These are phyloP conservation scores for Aramus guarauna DNA, from an alignment of 2,113 vertebrate species.

Conservation along the genomic window DNA sequence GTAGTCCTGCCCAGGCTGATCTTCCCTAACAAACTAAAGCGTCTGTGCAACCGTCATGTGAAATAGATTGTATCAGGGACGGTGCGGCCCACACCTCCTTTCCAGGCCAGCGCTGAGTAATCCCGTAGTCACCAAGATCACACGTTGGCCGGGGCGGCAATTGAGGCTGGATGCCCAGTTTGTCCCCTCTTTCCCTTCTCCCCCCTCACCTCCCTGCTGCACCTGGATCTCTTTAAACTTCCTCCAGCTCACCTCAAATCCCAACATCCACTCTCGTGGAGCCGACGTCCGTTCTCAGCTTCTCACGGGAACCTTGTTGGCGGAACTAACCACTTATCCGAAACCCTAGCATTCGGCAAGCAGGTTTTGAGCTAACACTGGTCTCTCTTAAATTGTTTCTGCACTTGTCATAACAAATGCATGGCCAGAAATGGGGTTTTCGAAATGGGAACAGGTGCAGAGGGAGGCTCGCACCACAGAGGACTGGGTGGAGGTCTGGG, in stretches of 20 bases:
- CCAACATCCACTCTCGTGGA: neutral
- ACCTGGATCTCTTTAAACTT: conserved; percentile 54
- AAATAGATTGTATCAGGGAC: conserved; percentile 47
- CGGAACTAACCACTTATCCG: conserved; percentile 23
- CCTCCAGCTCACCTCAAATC: conserved; percentile 65
- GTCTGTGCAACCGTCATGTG: conserved; percentile 49
- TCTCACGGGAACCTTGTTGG: conserved; percentile 65
- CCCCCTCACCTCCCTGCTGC: conserved; percentile 7
- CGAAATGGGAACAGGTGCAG: conserved; percentile 39
- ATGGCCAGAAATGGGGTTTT: neutral
- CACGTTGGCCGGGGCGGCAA: conserved; percentile 23
- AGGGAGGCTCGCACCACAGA: neutral
- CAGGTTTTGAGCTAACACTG: conserved; percentile 33
- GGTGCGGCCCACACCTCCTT: conserved; percentile 54
- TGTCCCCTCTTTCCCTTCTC: conserved; percentile 41
- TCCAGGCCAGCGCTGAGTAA: conserved; percentile 49
- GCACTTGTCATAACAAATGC: conserved; percentile 43
- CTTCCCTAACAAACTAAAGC: neutral
- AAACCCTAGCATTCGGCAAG: neutral
- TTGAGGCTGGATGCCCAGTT: conserved; percentile 49
- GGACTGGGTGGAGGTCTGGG: neutral
- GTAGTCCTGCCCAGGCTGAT: neutral
- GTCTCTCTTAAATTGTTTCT: conserved; percentile 17
- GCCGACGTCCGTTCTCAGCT: neutral
- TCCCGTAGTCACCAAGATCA: conserved; percentile 3